phyloP scores from a whole-genome alignment of 2,888 invertebrate species.

The Amiota communis region DNA sequence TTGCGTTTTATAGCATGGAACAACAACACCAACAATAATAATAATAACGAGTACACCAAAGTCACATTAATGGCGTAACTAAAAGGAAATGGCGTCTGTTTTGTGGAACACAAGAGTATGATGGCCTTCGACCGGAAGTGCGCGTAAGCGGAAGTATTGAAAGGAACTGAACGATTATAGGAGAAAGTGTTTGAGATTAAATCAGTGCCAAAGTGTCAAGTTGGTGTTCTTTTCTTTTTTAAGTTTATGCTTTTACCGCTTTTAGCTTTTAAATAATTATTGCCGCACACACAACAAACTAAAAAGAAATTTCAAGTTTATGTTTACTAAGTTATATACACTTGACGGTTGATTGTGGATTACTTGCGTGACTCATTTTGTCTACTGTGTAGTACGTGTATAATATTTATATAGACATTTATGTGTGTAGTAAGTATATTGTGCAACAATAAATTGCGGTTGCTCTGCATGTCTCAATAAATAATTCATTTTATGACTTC shows the following conservation, averaged over 20 bases:
- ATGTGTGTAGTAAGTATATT: too few species aligned
- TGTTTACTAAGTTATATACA: not conserved
- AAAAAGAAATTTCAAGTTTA: not conserved
- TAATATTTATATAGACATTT: not conserved
- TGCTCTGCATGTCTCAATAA: constrained; percentile 12
- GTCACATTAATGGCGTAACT: not conserved
- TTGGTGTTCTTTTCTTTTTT: not conserved
- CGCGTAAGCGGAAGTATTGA: constrained; percentile 10
- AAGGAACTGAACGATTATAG: constrained; percentile 25
- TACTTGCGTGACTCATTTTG: constrained; percentile 3
- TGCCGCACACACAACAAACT: not conserved
- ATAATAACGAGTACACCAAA: too few species aligned
- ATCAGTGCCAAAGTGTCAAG: constrained; percentile 31
- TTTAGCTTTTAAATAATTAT: not conserved
- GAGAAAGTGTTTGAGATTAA: constrained; percentile 19
- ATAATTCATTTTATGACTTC: constrained; percentile 19
- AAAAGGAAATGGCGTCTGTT: constrained; percentile 8
- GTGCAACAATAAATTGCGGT: not conserved
- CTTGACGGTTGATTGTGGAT: too few species aligned
- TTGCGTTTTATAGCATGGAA: too few species aligned
- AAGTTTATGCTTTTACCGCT: not conserved
- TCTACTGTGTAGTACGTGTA: not conserved
- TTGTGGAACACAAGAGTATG: not conserved
- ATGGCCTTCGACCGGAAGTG: constrained; percentile 25
- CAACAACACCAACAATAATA: not conserved